Evolutionary conservation across 2,888 invertebrate genomes (phyloP).

Genomic region (Cylindroiulus punctatus): DNA sequence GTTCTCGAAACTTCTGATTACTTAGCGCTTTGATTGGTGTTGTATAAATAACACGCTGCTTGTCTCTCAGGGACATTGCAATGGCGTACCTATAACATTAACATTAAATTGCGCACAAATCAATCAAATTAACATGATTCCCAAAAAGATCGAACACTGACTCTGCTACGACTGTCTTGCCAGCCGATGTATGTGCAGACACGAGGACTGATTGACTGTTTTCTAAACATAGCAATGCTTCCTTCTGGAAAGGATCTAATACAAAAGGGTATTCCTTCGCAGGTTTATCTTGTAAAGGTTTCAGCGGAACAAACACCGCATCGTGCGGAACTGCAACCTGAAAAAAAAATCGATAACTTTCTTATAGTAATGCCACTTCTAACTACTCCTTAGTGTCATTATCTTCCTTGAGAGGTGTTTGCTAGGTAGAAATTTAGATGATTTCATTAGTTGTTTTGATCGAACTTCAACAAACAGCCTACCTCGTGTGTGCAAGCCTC

Average conservation of each 20-base stretch:
- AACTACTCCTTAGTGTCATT: no score
- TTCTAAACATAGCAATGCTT: slow-evolving; percentile 95
- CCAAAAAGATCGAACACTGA: slow-evolving; percentile 69
- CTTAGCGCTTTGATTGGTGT: slow-evolving; percentile 99
- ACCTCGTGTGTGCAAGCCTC: slow-evolving; percentile 97
- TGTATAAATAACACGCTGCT: slow-evolving; percentile 98
- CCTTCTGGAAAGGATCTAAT: slow-evolving; percentile 97
- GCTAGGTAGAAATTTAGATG: no score
- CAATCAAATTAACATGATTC: not conserved
- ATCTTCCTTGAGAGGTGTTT: no score
- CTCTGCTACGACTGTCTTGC: slow-evolving; percentile 98
- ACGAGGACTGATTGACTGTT: slow-evolving; percentile 98
- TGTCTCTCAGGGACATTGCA: slow-evolving; percentile 89
- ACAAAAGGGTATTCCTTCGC: slow-evolving; percentile 94
- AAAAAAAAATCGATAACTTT: slow-evolving; percentile 52
- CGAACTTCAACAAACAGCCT: no score
- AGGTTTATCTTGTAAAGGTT: slow-evolving; percentile 74
- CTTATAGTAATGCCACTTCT: no score
- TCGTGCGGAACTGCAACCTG: slow-evolving; percentile 86
- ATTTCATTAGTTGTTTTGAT: no score
- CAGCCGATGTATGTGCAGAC: slow-evolving; percentile 99
- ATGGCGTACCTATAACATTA: slow-evolving; percentile 95
- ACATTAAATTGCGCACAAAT: no score
- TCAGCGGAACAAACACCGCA: slow-evolving; percentile 77
- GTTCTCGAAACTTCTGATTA: slow-evolving; percentile 98